Percentiles rank a stretch among this genome's conserved stretches.
These are phyloP conservation scores for Ectemnius lituratus DNA, from an alignment of 2,888 invertebrate genomes.

Conservation along the genomic window DNA sequence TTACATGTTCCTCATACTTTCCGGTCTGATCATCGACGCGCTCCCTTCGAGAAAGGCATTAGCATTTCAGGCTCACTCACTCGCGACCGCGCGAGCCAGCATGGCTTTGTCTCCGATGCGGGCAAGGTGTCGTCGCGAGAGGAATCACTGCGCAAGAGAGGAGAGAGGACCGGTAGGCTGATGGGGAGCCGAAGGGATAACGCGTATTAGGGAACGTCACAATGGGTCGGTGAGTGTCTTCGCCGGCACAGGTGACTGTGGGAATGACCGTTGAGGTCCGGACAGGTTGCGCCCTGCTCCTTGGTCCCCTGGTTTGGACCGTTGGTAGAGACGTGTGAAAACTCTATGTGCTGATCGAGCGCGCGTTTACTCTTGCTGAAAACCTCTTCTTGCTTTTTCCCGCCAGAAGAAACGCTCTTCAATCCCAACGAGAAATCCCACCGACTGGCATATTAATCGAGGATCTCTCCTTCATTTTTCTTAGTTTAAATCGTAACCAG, in stretches of 20 bases:
- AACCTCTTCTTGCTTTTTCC: slow-evolving; percentile 45
- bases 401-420: slow-evolving; percentile 26
- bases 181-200: slow-evolving; percentile 57
- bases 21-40: slow-evolving; percentile 24
- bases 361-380: slow-evolving; percentile 40
- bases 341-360: slow-evolving; percentile 26
- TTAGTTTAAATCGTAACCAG: not conserved
- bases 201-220: slow-evolving; percentile 68
- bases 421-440: not conserved
- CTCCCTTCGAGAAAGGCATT: slow-evolving; percentile 54
- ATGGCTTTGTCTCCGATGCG: slow-evolving; percentile 56
- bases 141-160: slow-evolving; percentile 38
- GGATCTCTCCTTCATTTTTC: not conserved
- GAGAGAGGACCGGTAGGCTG: slow-evolving; percentile 12
- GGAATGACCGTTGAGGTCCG: slow-evolving; percentile 74
- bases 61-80: slow-evolving; percentile 61
- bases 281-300: slow-evolving; percentile 68
- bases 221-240: slow-evolving; percentile 68
- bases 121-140: slow-evolving; percentile 62
- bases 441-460: not conserved
- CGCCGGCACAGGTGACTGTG: slow-evolving; percentile 74
- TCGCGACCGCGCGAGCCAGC: slow-evolving; percentile 59
- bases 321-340: slow-evolving; percentile 62
- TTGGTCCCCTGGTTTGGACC: slow-evolving; percentile 31
- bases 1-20: not conserved